Percentiles rank a stretch among this genome's conserved stretches.
phyloP scores from a whole-genome alignment of 2,113 vertebrate genomes.

The Engraulis encrasicolus region DNA sequence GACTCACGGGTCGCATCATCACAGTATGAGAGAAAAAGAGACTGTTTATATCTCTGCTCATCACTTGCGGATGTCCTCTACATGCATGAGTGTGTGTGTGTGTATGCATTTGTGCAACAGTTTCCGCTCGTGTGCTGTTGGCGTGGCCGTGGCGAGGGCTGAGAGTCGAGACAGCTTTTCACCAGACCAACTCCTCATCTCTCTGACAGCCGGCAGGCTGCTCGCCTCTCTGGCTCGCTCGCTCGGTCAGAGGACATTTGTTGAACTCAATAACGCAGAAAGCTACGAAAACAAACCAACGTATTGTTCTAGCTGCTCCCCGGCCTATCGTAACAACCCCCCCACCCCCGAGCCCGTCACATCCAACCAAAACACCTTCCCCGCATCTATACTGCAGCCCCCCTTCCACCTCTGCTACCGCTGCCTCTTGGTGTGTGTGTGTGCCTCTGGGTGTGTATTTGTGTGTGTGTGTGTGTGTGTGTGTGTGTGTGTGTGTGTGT shows the following conservation, averaged over 20 bases:
- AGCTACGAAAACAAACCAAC: conserved; percentile 13
- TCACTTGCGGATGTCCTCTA: background rate
- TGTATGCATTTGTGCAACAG: background rate
- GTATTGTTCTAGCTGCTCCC: conserved; percentile 4
- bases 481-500: no score
- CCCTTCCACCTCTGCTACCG: no score
- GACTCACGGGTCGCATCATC: no score
- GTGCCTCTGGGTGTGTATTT: no score
- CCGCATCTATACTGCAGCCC: background rate
- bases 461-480: no score
- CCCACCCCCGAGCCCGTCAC: background rate
- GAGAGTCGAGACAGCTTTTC: conserved; percentile 46
- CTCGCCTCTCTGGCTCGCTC: no score
- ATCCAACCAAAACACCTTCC: conserved; percentile 8
- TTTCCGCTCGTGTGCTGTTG: background rate
- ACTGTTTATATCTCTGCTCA: background rate
- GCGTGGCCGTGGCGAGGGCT: conserved; percentile 30
- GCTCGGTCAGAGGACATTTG: background rate
- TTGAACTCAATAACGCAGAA: conserved; percentile 19
- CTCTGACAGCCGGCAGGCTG: background rate
- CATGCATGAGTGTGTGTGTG: background rate
- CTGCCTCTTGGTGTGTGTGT: background rate
- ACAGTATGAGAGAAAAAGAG: no score
- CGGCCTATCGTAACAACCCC: background rate
- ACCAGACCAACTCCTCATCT: background rate